These are phyloP conservation scores for Ctenicera cuprea DNA, from an alignment of 2,888 invertebrate genomes.

Conservation along the genomic window DNA sequence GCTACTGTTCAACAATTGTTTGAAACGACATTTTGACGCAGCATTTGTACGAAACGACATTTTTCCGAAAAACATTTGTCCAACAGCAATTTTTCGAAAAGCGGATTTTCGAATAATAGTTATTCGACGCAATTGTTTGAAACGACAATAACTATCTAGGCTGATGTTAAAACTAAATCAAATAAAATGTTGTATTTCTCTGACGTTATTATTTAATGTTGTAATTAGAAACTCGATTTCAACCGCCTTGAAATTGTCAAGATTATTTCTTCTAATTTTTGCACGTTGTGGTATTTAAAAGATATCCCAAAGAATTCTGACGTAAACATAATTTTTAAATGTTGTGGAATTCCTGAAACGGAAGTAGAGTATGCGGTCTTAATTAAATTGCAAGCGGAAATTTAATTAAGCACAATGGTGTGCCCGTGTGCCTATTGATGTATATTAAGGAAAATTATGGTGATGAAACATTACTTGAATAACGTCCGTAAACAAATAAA, in stretches of 20 bases:
- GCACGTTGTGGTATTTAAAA: not conserved
- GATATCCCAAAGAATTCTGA: not conserved
- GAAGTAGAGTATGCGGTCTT: conserved; percentile 8
- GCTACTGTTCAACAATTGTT: too few relatives aligned
- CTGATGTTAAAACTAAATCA: too few relatives aligned
- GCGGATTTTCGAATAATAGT: too few relatives aligned
- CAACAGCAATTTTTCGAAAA: too few relatives aligned
- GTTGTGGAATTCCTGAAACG: conserved; percentile 6
- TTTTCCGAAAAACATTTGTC: too few relatives aligned
- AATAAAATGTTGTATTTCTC: too few relatives aligned
- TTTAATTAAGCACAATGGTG: conserved; percentile 29
- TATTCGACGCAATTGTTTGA: too few relatives aligned
- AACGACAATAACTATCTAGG: too few relatives aligned
- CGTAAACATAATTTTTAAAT: not conserved
- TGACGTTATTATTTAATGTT: too few relatives aligned
- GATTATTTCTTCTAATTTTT: not conserved
- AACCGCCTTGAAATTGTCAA: not conserved
- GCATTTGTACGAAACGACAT: too few relatives aligned
- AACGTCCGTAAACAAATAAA: not conserved
- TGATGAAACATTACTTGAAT: not conserved
- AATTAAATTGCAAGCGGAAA: conserved; percentile 35
- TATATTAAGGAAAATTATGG: not conserved
- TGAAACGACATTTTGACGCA: too few relatives aligned
- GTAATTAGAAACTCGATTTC: too few relatives aligned
- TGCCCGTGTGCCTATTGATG: not conserved